Evolutionary conservation across 2,888 invertebrate species (phyloP).

Genomic region (Diarsia rubi): DNA sequence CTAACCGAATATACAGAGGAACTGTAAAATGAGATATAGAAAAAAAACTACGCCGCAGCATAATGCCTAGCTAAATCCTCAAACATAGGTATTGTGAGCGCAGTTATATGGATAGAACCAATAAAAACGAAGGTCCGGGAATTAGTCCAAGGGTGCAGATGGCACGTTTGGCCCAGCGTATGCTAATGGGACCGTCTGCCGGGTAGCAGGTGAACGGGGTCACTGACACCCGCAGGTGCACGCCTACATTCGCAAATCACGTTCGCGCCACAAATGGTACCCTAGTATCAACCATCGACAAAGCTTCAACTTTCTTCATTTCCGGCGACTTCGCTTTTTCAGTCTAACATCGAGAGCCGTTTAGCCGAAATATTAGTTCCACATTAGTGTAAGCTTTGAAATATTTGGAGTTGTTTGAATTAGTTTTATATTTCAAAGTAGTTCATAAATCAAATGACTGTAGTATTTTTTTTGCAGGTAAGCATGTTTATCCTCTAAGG

Average conservation of each 20-base stretch:
- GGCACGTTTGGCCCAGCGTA: slow-evolving; percentile 72
- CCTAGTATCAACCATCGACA: slow-evolving; percentile 56
- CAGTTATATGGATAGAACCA: slow-evolving; percentile 28
- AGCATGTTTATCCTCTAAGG: not conserved
- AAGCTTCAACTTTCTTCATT: slow-evolving; percentile 73
- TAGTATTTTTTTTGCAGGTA: not conserved
- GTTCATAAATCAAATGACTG: not conserved
- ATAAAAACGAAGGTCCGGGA: slow-evolving; percentile 31
- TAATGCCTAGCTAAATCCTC: not conserved
- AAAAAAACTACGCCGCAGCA: not conserved
- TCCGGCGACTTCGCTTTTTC: slow-evolving; percentile 67
- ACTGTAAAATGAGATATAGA: not conserved
- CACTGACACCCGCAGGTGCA: slow-evolving; percentile 84
- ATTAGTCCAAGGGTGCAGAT: slow-evolving; percentile 65
- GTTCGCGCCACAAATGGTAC: slow-evolving; percentile 67
- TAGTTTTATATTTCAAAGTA: not conserved
- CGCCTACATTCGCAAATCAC: slow-evolving; percentile 64
- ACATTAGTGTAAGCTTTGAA: not conserved
- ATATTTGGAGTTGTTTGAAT: not conserved
- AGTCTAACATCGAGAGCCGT: not conserved
- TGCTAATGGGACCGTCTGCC: slow-evolving; percentile 79
- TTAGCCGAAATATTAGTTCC: slow-evolving; percentile 2
- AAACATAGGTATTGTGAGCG: slow-evolving; percentile 8
- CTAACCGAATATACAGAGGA: too few relatives aligned
- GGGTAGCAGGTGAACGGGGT: slow-evolving; percentile 86